A percentile compares a stretch with the other conserved stretches of the same genome.
phyloP scores from a whole-genome alignment of 2,113 vertebrate genomes.

The Dromiciops gliroides region DNA sequence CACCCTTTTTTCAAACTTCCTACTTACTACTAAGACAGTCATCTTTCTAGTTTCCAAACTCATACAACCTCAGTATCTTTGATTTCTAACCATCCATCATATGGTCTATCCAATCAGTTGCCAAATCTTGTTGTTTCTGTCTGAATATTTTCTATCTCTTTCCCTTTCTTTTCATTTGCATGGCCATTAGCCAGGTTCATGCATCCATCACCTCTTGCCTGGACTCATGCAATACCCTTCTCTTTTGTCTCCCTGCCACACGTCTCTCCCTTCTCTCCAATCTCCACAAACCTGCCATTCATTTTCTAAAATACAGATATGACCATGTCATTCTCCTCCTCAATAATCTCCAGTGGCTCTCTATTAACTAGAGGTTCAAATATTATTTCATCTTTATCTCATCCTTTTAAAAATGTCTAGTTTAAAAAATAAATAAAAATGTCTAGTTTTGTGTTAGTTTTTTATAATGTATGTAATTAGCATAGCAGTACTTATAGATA shows the following conservation, averaged over 20 bases:
- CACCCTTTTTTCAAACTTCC: neutral
- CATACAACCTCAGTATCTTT: neutral
- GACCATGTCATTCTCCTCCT: neutral
- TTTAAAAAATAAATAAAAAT: neutral
- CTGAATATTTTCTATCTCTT: neutral
- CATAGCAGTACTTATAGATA: neutral
- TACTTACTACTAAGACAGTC: neutral
- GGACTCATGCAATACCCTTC: neutral
- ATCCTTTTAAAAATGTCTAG: neutral
- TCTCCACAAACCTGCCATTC: neutral
- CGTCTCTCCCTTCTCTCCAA: neutral
- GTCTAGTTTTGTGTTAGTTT: neutral
- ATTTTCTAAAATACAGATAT: neutral
- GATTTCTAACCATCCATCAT: neutral
- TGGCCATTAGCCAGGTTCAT: neutral
- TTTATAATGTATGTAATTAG: neutral
- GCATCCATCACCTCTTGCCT: neutral
- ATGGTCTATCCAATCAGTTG: neutral
- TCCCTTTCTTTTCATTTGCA: neutral
- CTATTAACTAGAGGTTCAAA: neutral
- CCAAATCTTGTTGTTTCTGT: neutral
- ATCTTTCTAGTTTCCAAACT: neutral
- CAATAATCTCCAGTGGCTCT: neutral
- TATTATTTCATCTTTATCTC: neutral
- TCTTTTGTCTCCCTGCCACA: neutral